Evolutionary conservation across 2,113 vertebrate species (phyloP), one percentile per base, ranked within the genome.

Genomic region (Oreochromis niloticus): DNA sequence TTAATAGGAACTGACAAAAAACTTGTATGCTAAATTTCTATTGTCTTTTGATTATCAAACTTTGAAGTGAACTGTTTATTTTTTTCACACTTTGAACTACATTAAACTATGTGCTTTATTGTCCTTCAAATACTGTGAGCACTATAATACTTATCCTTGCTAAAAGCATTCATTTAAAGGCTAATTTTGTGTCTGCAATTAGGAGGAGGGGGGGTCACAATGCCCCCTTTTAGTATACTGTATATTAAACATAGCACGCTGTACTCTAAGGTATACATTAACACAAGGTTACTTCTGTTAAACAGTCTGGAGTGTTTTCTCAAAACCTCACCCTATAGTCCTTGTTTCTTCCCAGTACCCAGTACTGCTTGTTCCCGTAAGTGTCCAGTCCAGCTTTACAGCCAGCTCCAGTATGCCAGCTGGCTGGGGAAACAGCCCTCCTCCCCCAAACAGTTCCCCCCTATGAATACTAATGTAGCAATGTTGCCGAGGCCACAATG

Each of bases 381-480:
- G 86, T 89, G 93, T 92, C 94, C 89, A 75, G 73, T 78, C 73
- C 73, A 78, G 73, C 46, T 52, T 30, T 52, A 78, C 73, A 88
- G 71, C 36, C 68, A 56, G 82, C 79, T 46, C 83, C 85, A 86
- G 91, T 81, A 75, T 90, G 90, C 93, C 92, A 94, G 93, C 94
- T 93, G 93, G 93, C 92, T 78, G 48, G 73, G 83, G 89, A 82
- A 90, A 87, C 87, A 89, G 86, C 86, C 92, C 93, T 61, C 82
- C 14, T 56, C 78, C 55, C 56, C 54, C 56, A 36, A 82, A 80
- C 82, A 83, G 73, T 50, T 78, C 43, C 71, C 86, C 90, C 85
- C 73, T 82, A 93, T 94, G 94, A 95, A 95, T 95, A 94, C 91
- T 92, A 92, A 94, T 90, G 84, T 43, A 39, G 79, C 41, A 63